phyloP scores from a whole-genome alignment of 1,140 invertebrate genomes.

The Antheraea mylitta region DNA sequence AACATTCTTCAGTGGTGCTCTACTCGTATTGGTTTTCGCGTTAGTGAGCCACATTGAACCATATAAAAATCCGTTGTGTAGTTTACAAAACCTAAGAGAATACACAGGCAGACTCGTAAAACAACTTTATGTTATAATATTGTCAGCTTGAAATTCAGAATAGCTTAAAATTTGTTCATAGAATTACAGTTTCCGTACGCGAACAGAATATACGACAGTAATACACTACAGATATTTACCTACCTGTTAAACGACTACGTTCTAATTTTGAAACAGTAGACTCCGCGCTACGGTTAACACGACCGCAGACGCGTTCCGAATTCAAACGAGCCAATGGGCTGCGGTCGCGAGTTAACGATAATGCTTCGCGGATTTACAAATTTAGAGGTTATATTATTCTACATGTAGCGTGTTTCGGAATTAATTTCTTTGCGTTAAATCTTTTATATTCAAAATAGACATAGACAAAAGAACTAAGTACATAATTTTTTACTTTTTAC shows the following conservation, averaged over 20 bases:
- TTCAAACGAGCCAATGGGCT: constrained; percentile 48
- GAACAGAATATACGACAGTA: neutral
- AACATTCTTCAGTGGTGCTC: too few relatives aligned
- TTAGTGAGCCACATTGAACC: too few relatives aligned
- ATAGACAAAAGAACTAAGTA: too few relatives aligned
- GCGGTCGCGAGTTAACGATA: constrained; percentile 15
- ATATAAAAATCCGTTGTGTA: too few relatives aligned
- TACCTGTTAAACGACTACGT: constrained; percentile 11
- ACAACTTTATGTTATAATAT: too few relatives aligned
- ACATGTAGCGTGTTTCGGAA: neutral
- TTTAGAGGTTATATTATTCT: constrained; percentile 22
- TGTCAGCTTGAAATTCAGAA: neutral
- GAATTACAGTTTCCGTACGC: neutral
- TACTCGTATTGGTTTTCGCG: too few relatives aligned
- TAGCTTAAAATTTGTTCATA: neutral
- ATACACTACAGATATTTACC: constrained; percentile 15
- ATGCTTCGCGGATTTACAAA: constrained; percentile 27
- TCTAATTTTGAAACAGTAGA: constrained; percentile 23
- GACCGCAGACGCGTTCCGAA: constrained; percentile 58
- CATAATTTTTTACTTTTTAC: too few relatives aligned
- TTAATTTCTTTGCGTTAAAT: neutral
- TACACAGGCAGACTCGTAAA: too few relatives aligned
- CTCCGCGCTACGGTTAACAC: constrained; percentile 43
- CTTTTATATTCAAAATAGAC: too few relatives aligned
- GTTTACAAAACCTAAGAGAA: too few relatives aligned